phyloP scores from a whole-genome alignment of 2,797 vertebrate species.

The Myotis myotis region DNA sequence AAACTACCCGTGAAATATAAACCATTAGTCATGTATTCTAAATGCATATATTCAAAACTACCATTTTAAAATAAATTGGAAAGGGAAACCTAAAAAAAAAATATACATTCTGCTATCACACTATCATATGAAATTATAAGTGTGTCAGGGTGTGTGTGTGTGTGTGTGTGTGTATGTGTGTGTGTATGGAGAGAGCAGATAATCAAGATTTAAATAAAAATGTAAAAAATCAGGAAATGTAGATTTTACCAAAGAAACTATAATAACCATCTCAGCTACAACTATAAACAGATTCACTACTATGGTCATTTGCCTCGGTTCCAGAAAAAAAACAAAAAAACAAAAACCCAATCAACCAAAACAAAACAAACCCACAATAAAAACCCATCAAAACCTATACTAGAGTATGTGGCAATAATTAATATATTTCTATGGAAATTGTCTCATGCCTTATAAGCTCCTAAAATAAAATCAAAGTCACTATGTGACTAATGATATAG shows the following conservation, averaged over 20 bases:
- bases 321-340: conserved; percentile 54
- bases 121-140: conserved; percentile 83
- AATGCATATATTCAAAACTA: conserved; percentile 84
- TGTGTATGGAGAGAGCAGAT: conserved; percentile 83
- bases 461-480: conserved; percentile 84
- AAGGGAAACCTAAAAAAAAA: conserved; percentile 77
- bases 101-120: conserved; percentile 83
- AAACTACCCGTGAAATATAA: conserved; percentile 79
- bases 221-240: conserved; percentile 89
- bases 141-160: conserved; percentile 60
- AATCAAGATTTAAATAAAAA: conserved; percentile 92
- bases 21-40: conserved; percentile 81
- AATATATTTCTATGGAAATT: conserved; percentile 83
- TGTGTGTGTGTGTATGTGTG: too few species aligned
- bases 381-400: conserved; percentile 76
- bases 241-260: conserved; percentile 85
- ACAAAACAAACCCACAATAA: conserved; percentile 51
- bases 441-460: conserved; percentile 83
- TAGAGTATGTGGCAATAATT: conserved; percentile 84
- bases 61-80: conserved; percentile 77
- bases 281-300: conserved; percentile 83
- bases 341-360: conserved; percentile 24
- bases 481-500: conserved; percentile 79
- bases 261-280: conserved; percentile 85
- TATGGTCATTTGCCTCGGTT: conserved; percentile 80